Evolutionary conservation across 2,113 vertebrate species (phyloP).

Genomic region (Triplophysa rosa): DNA sequence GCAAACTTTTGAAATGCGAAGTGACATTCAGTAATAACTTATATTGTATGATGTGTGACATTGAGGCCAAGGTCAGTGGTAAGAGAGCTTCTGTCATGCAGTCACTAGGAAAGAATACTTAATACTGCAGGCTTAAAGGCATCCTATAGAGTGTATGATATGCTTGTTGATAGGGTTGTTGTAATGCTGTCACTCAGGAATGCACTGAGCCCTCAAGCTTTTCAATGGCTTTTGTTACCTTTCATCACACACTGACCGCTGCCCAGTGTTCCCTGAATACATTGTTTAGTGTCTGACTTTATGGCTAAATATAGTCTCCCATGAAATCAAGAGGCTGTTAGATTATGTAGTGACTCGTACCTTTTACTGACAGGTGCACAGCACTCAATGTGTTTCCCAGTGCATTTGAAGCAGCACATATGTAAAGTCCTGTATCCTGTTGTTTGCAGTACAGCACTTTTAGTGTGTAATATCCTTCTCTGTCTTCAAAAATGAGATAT

Average conservation of each 20-base stretch:
- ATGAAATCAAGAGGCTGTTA: not conserved
- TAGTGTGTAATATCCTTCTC: conserved; percentile 92
- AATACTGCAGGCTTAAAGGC: conserved; percentile 22
- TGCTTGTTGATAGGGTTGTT: not conserved
- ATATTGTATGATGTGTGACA: not conserved
- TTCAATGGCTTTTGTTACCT: conserved; percentile 18
- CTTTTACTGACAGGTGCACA: conserved; percentile 89
- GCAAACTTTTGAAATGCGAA: not conserved
- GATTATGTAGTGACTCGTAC: conserved; percentile 63
- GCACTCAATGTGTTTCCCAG: conserved; percentile 92
- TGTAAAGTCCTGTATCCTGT: conserved; percentile 87
- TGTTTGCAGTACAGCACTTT: conserved; percentile 94
- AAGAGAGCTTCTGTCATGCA: conserved; percentile 7
- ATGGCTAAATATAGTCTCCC: conserved; percentile 41
- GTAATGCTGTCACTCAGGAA: not conserved
- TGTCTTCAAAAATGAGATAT: conserved; percentile 89
- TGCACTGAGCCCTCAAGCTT: conserved; percentile 11
- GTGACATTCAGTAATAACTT: not conserved
- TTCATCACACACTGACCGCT: not conserved
- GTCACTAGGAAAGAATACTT: not conserved
- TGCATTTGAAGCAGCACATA: conserved; percentile 88
- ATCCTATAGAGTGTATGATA: not conserved
- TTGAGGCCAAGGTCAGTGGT: not conserved
- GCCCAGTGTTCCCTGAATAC: conserved; percentile 1
- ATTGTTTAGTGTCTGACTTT: conserved; percentile 37